Percentiles rank a stretch among this genome's conserved stretches.
Conservation (phyloP, 2,113 vertebrate species). For the Cochlearius cochlearius region DNA sequence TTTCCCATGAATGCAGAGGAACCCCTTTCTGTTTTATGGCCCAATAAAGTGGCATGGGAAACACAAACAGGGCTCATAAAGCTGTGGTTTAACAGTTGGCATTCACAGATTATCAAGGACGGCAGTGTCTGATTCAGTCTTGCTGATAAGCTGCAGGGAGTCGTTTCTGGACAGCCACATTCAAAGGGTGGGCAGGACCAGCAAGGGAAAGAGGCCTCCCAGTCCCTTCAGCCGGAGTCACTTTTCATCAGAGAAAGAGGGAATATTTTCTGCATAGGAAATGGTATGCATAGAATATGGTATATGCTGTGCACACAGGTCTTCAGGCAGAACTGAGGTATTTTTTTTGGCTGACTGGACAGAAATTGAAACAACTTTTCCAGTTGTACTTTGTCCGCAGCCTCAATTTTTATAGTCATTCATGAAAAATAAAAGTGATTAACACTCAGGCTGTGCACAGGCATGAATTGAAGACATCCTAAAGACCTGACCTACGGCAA, state of each 20-base stretch:
- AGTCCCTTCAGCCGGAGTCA: background rate
- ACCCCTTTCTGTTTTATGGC: background rate
- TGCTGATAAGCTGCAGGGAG: background rate
- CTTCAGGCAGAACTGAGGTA: background rate
- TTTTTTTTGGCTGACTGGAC: background rate
- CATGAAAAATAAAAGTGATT: background rate
- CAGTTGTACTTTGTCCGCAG: background rate
- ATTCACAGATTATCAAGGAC: background rate
- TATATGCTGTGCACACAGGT: background rate
- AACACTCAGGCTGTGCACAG: background rate
- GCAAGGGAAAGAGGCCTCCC: background rate
- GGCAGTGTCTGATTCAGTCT: background rate
- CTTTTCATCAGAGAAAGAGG: background rate
- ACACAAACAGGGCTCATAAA: background rate
- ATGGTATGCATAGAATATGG: background rate
- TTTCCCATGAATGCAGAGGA: background rate
- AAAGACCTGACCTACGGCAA: background rate
- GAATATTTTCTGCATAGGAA: background rate
- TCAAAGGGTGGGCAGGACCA: background rate
- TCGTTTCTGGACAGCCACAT: background rate
- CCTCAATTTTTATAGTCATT: background rate
- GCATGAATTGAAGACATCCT: background rate
- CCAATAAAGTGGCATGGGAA: background rate
- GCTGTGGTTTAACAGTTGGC: background rate
- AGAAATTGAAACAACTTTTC: background rate